These are phyloP conservation scores for Eulemur albifrons DNA, from an alignment of 2,797 vertebrate species.

Conservation along the genomic window DNA sequence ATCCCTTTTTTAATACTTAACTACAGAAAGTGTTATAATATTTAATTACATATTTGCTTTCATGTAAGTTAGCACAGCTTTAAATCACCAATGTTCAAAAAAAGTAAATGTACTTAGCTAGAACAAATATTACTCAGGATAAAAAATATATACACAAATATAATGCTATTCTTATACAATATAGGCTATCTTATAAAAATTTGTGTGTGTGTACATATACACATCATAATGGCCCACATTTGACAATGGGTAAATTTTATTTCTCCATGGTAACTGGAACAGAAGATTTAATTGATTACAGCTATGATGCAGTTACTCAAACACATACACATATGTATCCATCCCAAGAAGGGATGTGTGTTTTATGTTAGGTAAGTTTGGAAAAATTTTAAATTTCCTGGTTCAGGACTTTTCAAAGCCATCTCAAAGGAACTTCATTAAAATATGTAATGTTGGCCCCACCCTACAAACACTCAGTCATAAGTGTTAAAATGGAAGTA, in stretches of 20 bases:
- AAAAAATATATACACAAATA: neutral
- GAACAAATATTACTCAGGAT: neutral
- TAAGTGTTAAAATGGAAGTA: neutral
- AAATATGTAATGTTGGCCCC: neutral
- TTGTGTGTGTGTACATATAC: neutral
- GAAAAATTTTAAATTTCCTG: neutral
- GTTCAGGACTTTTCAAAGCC: neutral
- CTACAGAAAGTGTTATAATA: neutral
- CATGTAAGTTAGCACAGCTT: neutral
- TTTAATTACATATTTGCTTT: constrained; percentile 42
- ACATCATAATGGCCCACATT: neutral
- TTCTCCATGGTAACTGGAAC: neutral
- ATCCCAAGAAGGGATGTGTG: neutral
- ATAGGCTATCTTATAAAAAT: neutral
- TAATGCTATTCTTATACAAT: neutral
- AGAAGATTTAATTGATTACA: neutral
- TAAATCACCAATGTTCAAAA: neutral
- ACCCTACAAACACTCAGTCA: neutral
- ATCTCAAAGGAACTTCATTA: neutral
- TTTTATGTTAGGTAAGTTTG: neutral
- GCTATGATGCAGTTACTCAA: neutral
- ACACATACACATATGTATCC: neutral
- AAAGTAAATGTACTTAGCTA: neutral
- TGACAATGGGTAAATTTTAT: neutral
- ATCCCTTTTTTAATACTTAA: neutral